Evolutionary conservation across 92 coral and sea anemone genomes (phyloP).

Genomic region (Blastomussa wellsi): DNA sequence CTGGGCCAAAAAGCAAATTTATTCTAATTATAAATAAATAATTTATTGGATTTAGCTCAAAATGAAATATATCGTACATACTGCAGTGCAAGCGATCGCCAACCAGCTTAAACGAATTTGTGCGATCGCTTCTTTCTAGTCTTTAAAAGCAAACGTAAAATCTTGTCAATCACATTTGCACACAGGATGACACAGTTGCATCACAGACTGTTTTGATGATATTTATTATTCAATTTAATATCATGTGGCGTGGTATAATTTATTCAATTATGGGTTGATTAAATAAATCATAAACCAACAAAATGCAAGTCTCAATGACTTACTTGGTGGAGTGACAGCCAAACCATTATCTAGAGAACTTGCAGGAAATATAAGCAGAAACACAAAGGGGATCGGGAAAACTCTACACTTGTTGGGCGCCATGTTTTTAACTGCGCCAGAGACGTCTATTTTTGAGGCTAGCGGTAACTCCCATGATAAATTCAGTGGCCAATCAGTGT

Average conservation of each 20-base stretch:
- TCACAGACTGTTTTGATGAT: too few species aligned
- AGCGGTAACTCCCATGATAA: background rate
- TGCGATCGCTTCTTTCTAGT: too few species aligned
- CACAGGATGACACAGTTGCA: too few species aligned
- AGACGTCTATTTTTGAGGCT: background rate
- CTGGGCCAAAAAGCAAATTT: too few species aligned
- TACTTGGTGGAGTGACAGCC: constrained; percentile 78
- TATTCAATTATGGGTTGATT: background rate
- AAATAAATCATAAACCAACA: background rate
- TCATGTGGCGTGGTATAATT: background rate
- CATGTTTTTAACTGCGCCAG: constrained; percentile 22
- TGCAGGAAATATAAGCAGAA: background rate
- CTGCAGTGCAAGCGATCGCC: too few species aligned
- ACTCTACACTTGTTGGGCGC: background rate
- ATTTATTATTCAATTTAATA: too few species aligned
- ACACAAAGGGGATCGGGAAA: background rate
- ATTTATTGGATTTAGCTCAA: too few species aligned
- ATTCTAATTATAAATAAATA: too few species aligned
- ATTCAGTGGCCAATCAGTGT: constrained; percentile 43
- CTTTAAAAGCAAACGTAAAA: background rate
- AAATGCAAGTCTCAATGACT: background rate
- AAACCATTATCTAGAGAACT: constrained; percentile 62
- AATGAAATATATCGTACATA: too few species aligned
- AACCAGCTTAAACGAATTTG: too few species aligned
- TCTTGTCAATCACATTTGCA: background rate